Conservation (phyloP, 2,113 vertebrate genomes). For the Callopanchax toddi region DNA sequence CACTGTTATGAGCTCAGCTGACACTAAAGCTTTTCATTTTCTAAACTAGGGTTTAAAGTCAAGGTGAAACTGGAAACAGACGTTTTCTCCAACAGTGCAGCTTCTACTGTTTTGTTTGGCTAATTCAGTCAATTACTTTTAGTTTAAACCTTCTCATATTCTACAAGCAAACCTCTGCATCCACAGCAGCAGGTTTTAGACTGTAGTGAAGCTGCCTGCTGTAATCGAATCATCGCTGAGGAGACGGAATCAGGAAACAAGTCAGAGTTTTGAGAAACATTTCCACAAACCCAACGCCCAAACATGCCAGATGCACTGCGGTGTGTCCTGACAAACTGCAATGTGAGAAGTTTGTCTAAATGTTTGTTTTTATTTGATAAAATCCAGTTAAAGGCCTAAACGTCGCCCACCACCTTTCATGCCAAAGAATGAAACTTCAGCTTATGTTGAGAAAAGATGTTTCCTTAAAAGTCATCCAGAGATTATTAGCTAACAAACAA, state of each 20-base stretch:
- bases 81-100: background rate
- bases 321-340: no score
- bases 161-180: background rate
- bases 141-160: slow-evolving; percentile 2
- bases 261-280: slow-evolving; percentile 8
- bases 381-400: no score
- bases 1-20: background rate
- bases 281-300: no score
- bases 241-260: background rate
- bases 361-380: no score
- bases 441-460: no score
- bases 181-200: background rate
- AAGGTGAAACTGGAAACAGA: slow-evolving; percentile 33
- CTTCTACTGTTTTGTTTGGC: slow-evolving; percentile 1
- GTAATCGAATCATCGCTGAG: slow-evolving; percentile 33
- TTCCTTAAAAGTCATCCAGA: no score
- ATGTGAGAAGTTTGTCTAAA: no score
- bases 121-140: slow-evolving; percentile 11
- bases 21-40: slow-evolving; percentile 1
- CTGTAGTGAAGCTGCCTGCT: slow-evolving; percentile 10
- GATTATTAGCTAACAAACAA: no score
- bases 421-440: no score
- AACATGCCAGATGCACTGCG: no score
- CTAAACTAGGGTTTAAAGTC: slow-evolving; percentile 13
- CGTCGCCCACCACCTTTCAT: no score